Conservation (phyloP, 2,797 vertebrate species). For the Sylvilagus floridanus region DNA sequence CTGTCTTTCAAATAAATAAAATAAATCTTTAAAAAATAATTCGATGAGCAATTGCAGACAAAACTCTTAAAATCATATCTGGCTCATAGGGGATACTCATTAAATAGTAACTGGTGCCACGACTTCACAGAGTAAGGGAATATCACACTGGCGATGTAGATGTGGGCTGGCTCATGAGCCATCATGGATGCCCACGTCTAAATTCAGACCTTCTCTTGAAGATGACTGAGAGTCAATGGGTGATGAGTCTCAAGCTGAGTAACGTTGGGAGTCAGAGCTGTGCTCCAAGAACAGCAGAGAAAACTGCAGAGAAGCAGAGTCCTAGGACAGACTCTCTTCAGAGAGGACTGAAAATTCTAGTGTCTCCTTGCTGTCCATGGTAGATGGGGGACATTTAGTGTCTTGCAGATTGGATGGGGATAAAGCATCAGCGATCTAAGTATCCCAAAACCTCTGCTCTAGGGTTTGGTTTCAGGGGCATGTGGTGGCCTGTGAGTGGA, state of each 20-base stretch:
- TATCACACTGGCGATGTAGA: not conserved
- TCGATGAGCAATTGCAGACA: not conserved
- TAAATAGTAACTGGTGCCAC: not conserved
- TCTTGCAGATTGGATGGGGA: not conserved
- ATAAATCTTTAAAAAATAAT: no score
- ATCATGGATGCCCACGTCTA: not conserved
- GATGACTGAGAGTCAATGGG: not conserved
- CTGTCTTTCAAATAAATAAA: no score
- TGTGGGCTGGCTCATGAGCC: not conserved
- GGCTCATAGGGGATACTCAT: not conserved
- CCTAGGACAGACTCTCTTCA: not conserved
- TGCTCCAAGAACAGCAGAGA: conserved; percentile 13
- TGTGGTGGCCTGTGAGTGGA: not conserved
- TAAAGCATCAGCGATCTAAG: not conserved
- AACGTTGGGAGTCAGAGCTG: not conserved
- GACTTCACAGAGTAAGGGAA: not conserved
- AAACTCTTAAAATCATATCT: not conserved
- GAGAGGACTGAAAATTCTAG: not conserved
- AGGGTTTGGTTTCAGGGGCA: not conserved
- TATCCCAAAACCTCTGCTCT: not conserved
- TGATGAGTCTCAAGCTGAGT: not conserved
- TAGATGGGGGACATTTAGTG: not conserved
- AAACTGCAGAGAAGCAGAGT: not conserved
- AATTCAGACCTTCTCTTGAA: not conserved
- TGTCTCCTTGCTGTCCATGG: not conserved